Base-by-base conservation (phyloP, 2,888 invertebrate genomes). In the Euclidia mi region DNA sequence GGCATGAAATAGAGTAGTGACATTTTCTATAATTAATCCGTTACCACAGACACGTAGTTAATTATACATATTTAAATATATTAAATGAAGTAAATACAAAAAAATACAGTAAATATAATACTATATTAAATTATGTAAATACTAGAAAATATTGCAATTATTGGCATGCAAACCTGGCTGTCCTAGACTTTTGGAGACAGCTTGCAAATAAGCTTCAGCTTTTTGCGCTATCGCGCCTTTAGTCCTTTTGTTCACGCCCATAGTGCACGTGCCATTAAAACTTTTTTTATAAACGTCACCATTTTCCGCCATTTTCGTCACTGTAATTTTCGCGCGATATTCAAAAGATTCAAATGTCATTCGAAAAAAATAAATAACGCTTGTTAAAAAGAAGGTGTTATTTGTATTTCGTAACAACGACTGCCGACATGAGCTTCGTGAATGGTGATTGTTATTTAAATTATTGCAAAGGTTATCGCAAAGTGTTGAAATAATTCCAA, bases 141-240 rank as follows among this genome's bases (percentile, higher is more conserved):
- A n/a, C 9, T n/a, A 6, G 2, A 6, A 10, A 31, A 31, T 4
- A 15, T 17, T 15, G 29, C 15, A 29, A 35, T n/a, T n/a, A n/a
- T n/a, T n/a, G n/a, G n/a, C n/a, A 29, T n/a, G 3, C 56, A 44
- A 28, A 73, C 89, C 87, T 75, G 78, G 69, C 1, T 78, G 59
- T 25, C 87, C 83, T 31, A 81, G 82, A 56, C 92, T 92, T 57
- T 87, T 76, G 56, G 67, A 83, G 9, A 92, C 93, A 9, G 93
- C 93, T 56, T 90, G 79, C 60, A 94, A 79, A 69, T 94, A 92
- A 0, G 88, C 92, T 56, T 89, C 88, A 1, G 93, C 92, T 67
- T 81, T 91, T 58, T 85, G 81, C 11, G 91, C 89, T 43, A 94
- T 91, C 0, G 87, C 76, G 0, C 89, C 85, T n/a, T 84, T 83